Evolutionary conservation across 92 coral and sea anemone species (phyloP), one percentile per base, ranked within the genome.

Genomic region (Porites evermanni): DNA sequence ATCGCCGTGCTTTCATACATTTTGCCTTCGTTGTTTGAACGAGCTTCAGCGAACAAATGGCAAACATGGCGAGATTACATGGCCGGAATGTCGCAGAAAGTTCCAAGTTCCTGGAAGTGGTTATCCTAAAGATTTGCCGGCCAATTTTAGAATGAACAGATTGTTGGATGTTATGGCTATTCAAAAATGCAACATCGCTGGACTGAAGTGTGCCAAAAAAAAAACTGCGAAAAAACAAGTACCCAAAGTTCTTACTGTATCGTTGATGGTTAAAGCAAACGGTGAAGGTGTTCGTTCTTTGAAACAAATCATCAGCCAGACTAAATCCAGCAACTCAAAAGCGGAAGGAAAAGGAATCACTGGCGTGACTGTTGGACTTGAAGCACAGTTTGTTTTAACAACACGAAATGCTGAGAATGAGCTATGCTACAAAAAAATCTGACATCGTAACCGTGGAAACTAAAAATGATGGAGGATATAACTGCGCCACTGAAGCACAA

Each of bases 111-210:
- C 77, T 29, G 50, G 61, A 56, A 56, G 61, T 56, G 61, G 61
- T 0, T 11, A 10, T 56, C 67, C 68, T 70, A 74, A 20, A 2
- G 53, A 75, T 29, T 50, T 86, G 50, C 85, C 89, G 6, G 20
- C 84, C 69, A 86, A 84, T 52, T 86, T 86, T 75, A 67, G 67
- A 76, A 56, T 86, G 56, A 86, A 78, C 85, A 86, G 82, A 47
- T 75, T 86, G 5, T 66, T 86, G 69, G 89, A 86, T 67, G 85
- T 78, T 4, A 53, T 86, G 20, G 78, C 51, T 10, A 78, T 86
- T 67, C 78, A 50, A 63, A 53, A 78, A 58, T 20, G 56, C 17
- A 64, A 70, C 8, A n/a, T 53, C 20, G 19, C 76, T 3, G 53
- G 50, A 23, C 63, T 86, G 53, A 78, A 54, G 19, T 86, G 89